phyloP scores from a whole-genome alignment of 2,113 vertebrate species.

The Uria lomvia region DNA sequence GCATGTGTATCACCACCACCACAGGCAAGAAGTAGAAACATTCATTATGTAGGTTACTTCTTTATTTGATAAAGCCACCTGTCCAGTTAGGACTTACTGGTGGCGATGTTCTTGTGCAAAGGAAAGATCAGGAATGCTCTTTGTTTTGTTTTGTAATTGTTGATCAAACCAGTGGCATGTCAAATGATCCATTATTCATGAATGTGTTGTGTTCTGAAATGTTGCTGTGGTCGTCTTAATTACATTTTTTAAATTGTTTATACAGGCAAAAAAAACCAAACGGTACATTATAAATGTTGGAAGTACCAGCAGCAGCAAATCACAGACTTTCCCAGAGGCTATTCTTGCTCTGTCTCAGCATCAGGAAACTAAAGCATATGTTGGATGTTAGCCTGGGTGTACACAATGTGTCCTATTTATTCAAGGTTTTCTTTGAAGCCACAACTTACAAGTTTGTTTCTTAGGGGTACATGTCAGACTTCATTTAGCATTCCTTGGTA shows the following conservation, averaged over 20 bases:
- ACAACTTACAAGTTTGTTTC: slow-evolving; percentile 96
- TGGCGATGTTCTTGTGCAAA: background rate
- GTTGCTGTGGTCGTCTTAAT: slow-evolving; percentile 17
- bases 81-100: background rate
- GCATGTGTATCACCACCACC: background rate
- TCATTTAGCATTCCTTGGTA: slow-evolving; percentile 92
- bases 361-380: slow-evolving; percentile 94
- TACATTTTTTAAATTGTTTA: slow-evolving; percentile 18
- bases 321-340: slow-evolving; percentile 82
- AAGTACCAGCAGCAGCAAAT: slow-evolving; percentile 75
- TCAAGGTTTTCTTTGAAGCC: slow-evolving; percentile 92
- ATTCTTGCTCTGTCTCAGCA: slow-evolving; percentile 83
- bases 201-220: background rate
- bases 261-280: background rate
- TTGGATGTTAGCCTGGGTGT: slow-evolving; percentile 96
- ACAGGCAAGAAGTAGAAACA: accelerated
- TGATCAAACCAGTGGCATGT: background rate
- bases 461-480: slow-evolving; percentile 98
- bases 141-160: background rate
- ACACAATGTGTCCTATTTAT: slow-evolving; percentile 96
- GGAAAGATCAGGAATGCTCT: background rate
- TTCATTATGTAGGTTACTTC: accelerated
- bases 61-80: accelerated
- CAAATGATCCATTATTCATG: background rate
- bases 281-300: slow-evolving; percentile 41